phyloP scores from a whole-genome alignment of 2,888 invertebrate species.

The Netelia melanura region DNA sequence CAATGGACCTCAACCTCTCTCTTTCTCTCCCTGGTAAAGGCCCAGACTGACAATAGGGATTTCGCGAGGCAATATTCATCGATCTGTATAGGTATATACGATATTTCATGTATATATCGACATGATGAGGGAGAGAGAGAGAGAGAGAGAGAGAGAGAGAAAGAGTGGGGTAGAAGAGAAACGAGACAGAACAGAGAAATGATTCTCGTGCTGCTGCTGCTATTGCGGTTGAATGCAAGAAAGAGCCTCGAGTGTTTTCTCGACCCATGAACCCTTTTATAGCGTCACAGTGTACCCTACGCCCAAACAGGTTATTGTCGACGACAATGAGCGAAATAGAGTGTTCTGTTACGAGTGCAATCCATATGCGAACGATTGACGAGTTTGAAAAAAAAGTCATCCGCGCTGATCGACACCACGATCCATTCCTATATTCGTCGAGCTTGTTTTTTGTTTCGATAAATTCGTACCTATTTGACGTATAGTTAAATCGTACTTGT shows the following conservation, averaged over 20 bases:
- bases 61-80: constrained; percentile 67
- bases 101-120: constrained; percentile 51
- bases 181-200: constrained; percentile 49
- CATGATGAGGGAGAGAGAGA: not conserved
- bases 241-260: constrained; percentile 66
- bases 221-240: constrained; percentile 51
- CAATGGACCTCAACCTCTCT: constrained; percentile 58
- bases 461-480: no score
- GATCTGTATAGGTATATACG: constrained; percentile 62
- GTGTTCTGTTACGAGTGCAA: constrained; percentile 26
- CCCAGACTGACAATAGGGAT: constrained; percentile 59
- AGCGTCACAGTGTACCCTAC: constrained; percentile 21
- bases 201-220: constrained; percentile 42
- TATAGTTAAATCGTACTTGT: no score
- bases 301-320: constrained; percentile 55
- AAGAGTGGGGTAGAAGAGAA: constrained; percentile 3
- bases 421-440: not conserved
- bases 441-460: no score
- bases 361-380: constrained; percentile 5
- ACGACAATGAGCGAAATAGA: constrained; percentile 43
- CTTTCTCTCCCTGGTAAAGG: constrained; percentile 41
- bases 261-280: constrained; percentile 65
- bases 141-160: not conserved
- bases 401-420: not conserved
- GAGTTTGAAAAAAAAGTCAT: constrained; percentile 16